phyloP scores from a whole-genome alignment of 2,888 invertebrate species.

The Lysandra bellargus region DNA sequence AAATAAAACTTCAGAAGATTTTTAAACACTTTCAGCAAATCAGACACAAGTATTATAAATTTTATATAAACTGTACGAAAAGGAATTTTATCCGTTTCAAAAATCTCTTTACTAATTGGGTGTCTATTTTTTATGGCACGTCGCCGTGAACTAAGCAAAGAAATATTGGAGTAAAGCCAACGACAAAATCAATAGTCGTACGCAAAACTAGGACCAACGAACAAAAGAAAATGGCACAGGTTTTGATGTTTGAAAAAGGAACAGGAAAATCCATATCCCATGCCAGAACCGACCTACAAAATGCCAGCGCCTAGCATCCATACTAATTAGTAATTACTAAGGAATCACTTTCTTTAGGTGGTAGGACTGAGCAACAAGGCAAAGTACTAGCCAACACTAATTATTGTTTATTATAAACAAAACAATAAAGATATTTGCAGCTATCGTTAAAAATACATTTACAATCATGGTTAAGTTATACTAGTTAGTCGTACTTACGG shows the following conservation, averaged over 20 bases:
- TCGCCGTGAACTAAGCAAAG: slow-evolving; percentile 1
- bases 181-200: slow-evolving; percentile 25
- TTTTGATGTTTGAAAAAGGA: slow-evolving; percentile 29
- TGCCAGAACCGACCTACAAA: slow-evolving; percentile 11
- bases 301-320: not conserved
- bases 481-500: too few relatives aligned
- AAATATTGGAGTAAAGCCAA: slow-evolving; percentile 31
- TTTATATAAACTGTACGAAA: not conserved
- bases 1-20: too few relatives aligned
- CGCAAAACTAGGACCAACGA: slow-evolving; percentile 27
- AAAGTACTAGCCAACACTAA: not conserved
- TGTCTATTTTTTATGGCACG: slow-evolving; percentile 19
- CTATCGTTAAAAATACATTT: too few relatives aligned
- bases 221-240: slow-evolving; percentile 28
- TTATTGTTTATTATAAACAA: not conserved
- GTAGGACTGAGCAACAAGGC: not conserved
- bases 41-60: not conserved
- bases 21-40: too few relatives aligned
- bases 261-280: slow-evolving; percentile 8
- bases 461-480: too few relatives aligned
- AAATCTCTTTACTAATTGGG: slow-evolving; percentile 21
- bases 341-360: not conserved
- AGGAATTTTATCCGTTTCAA: not conserved
- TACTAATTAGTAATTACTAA: not conserved
- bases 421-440: not conserved